Base-by-base conservation (phyloP, 1,140 invertebrate genomes). In the Cydia splendana region DNA sequence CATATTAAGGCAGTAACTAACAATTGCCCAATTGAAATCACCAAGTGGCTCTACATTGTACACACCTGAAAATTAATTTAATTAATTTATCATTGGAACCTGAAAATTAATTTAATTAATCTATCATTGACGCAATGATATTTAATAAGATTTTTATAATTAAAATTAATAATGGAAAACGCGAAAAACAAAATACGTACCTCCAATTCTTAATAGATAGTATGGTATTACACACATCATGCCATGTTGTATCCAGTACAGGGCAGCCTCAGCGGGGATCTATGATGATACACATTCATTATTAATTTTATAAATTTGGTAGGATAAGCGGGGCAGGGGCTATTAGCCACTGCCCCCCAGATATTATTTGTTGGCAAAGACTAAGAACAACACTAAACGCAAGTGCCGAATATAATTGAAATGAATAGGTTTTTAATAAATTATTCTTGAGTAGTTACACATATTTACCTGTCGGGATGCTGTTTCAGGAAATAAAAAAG, bases 181-280 rank as follows among this genome's bases (percentile, higher is more conserved):
- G 45, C 42, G 42, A 2, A 13, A 2, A 48, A 15, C 0, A 48
- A 82, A 90, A 42, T 42, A 10, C 91, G 93, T 95, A 98, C 98
- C 98, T 94, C 97, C 97, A 86, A 97, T 93, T 87, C 95, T 94
- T 77, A 98, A 93, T 67, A 99, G 95, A 93, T 98, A 99, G 93
- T 97, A 97, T 76, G 98, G 98, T 91, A 98, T 97, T 48, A 98
- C 95, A 88, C 98, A 95, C 95, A 99, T 98, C 94, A 98, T 95
- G 67, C 96, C 95, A 94, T 99, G 98, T 90, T 99, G 98, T 88
- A 98, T 96, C 95, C 97, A 99, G 91, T 99, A 99, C 34, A 98
- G 95, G 76, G 97, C 96, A 83, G 96, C 96, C 93, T 99, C 98
- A 90, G 98, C 97, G 78, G 97, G 96, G 86, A 98, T 95, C 97